A percentile compares a stretch with the other conserved stretches of the same genome.
phyloP scores from a whole-genome alignment of 2,113 vertebrate genomes.

The Poeciliopsis prolifica region DNA sequence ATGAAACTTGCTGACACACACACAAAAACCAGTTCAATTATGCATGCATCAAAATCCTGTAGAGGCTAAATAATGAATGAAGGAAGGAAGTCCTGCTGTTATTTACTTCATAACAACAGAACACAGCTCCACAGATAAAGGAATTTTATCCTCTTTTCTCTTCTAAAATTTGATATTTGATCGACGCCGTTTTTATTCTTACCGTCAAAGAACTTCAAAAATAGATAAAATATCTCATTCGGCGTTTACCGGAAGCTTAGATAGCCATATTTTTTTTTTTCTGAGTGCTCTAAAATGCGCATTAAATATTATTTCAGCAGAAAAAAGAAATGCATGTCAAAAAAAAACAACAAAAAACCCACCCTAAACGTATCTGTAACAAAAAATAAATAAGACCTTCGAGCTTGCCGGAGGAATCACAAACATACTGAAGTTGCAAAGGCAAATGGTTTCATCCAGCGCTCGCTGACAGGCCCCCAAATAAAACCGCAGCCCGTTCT shows the following conservation, averaged over 20 bases:
- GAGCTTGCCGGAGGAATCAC: conserved; percentile 29
- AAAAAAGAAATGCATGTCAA: conserved; percentile 18
- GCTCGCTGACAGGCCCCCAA: background rate
- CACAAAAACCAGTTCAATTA: conserved; percentile 28
- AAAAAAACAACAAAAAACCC: conserved; percentile 1
- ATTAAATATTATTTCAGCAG: conserved; percentile 39
- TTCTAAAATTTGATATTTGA: conserved; percentile 24
- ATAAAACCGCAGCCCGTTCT: conserved; percentile 23
- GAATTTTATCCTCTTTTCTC: conserved; percentile 8
- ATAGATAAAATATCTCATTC: background rate
- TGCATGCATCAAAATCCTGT: conserved; percentile 45
- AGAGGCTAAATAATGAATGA: conserved; percentile 45
- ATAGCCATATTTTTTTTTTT: background rate
- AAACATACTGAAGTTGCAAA: conserved; percentile 13
- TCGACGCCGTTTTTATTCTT: conserved; percentile 2
- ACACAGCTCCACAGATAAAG: conserved; percentile 4
- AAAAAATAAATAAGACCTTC: conserved; percentile 15
- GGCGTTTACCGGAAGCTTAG: background rate
- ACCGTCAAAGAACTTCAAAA: background rate
- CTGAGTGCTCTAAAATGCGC: conserved; percentile 36
- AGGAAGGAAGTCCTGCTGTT: conserved; percentile 38
- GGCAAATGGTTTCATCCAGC: background rate
- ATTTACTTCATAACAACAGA: background rate
- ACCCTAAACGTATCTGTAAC: conserved; percentile 26
- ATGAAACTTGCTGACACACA: conserved; percentile 14